phyloP scores from a whole-genome alignment of 2,797 vertebrate species.

The Triplophysa bombifrons region DNA sequence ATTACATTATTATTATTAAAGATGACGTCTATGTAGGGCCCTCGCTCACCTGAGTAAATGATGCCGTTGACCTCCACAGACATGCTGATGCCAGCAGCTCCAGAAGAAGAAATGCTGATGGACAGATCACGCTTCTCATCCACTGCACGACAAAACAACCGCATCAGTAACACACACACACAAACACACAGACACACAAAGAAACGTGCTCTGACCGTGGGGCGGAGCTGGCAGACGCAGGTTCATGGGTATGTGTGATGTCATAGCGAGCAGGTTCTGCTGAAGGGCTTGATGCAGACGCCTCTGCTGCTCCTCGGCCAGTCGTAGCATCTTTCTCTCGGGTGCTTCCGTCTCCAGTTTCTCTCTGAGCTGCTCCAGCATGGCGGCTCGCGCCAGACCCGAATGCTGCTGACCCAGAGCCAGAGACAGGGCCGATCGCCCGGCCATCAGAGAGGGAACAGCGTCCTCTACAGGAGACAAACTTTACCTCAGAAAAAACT shows the following conservation, averaged over 20 bases:
- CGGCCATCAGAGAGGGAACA: slow-evolving; percentile 71
- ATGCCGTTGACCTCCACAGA: slow-evolving; percentile 96
- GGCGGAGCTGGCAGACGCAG: slow-evolving; percentile 69
- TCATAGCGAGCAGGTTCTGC: slow-evolving; percentile 90
- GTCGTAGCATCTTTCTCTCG: slow-evolving; percentile 84
- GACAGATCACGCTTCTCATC: slow-evolving; percentile 90
- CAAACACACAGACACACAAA: not conserved
- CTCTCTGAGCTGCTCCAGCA: slow-evolving; percentile 91
- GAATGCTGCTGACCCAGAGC: slow-evolving; percentile 80
- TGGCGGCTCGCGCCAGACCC: slow-evolving; percentile 77
- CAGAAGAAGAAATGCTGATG: slow-evolving; percentile 85
- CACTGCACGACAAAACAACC: slow-evolving; percentile 56
- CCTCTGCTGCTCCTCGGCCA: slow-evolving; percentile 91
- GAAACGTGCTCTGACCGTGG: slow-evolving; percentile 64
- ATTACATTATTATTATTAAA: no score
- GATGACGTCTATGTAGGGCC: not conserved
- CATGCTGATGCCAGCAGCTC: slow-evolving; percentile 92
- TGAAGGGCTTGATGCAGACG: slow-evolving; percentile 94
- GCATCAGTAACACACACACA: not conserved
- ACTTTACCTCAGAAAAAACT: not conserved
- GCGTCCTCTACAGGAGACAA: slow-evolving; percentile 35
- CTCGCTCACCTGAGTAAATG: slow-evolving; percentile 85
- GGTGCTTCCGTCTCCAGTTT: slow-evolving; percentile 90
- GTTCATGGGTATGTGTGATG: slow-evolving; percentile 79
- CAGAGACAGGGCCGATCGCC: slow-evolving; percentile 70